Evolutionary conservation across 2,113 vertebrate genomes (phyloP), one percentile per base, ranked within the genome.

Genomic region (Micronycteris hirsuta): DNA sequence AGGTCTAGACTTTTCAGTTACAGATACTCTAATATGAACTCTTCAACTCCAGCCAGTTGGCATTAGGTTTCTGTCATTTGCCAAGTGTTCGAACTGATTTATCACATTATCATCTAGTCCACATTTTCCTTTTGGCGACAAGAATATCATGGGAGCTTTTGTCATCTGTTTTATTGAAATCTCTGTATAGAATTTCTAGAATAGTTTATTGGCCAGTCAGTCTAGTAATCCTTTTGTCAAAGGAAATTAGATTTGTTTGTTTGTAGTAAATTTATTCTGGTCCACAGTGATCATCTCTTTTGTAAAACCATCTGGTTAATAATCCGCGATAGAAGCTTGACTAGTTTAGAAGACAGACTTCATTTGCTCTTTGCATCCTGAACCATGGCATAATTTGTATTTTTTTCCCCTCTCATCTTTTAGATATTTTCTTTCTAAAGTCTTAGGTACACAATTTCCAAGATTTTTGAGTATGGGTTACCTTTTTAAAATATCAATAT

Each of bases 151-250:
- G 73, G 63, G 15, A 45, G 19, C 73, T 38, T 93, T 96, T 96
- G 68, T 93, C 93, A 96, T 96, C 73, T 93, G 24, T 95, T 94
- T 86, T 78, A 74, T 84, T 96, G 93, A 97, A 97, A 91, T 91
- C 63, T 58, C 86, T 70, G 83, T 86, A 89, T 58, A 93, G 56
- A 74, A 87, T 88, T 52, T 91, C 90, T 91, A 43, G 12, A 83
- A 26, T 90, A 49, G 15, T 63, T 92, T 71, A 67, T 56, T 63
- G 47, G 41, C 74, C 26, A 26, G 54, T 93, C 36, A 61, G 33
- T 31, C 26, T 77, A 56, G 80, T 78, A 68, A 73, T 38, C 31
- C 81, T 94, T 93, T 90, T 93, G 45, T 97, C 43, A 94, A 74
- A 89, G 26, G 16, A 92, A 94, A 88, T 96, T 93, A 93, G 82